A percentile compares a stretch with the other conserved stretches of the same genome.
Evolutionary conservation across 1,140 invertebrate genomes (phyloP).

Genomic region (Dendrolimus kikuchii): DNA sequence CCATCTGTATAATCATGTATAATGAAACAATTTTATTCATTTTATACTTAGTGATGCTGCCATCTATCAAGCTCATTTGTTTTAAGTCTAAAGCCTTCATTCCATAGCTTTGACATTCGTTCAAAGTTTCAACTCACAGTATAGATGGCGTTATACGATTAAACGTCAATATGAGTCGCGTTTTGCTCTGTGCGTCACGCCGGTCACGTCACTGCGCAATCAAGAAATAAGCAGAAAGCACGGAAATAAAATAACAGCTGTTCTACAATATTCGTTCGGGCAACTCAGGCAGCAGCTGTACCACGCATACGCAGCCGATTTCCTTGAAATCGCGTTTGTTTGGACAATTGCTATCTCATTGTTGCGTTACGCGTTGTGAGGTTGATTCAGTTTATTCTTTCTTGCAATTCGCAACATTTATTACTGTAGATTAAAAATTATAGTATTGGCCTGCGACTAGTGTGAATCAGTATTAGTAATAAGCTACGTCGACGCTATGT

Average conservation of each 20-base stretch:
- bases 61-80: not conserved
- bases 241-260: constrained; percentile 70
- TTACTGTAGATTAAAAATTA: constrained; percentile 27
- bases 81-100: no score
- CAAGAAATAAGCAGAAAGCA: constrained; percentile 26
- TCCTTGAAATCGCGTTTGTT: constrained; percentile 60
- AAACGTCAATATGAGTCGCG: constrained; percentile 48
- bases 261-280: constrained; percentile 69
- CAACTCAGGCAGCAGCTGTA: constrained; percentile 62
- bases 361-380: constrained; percentile 35
- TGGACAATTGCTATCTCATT: constrained; percentile 52
- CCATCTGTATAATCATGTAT: constrained; percentile 5
- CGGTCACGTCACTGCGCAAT: constrained; percentile 48
- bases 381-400: constrained; percentile 27
- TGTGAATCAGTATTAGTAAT: constrained; percentile 43
- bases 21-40: no score
- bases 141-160: constrained; percentile 20
- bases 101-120: no score
- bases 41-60: constrained; percentile 2
- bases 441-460: constrained; percentile 41
- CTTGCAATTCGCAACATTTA: constrained; percentile 38
- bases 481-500: constrained; percentile 52
- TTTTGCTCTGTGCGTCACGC: constrained; percentile 34
- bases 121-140: not conserved
- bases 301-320: constrained; percentile 46